Percentiles rank a stretch among this genome's conserved stretches.
Conservation (phyloP, 2,113 vertebrate species). For the Elanus axillaris region DNA sequence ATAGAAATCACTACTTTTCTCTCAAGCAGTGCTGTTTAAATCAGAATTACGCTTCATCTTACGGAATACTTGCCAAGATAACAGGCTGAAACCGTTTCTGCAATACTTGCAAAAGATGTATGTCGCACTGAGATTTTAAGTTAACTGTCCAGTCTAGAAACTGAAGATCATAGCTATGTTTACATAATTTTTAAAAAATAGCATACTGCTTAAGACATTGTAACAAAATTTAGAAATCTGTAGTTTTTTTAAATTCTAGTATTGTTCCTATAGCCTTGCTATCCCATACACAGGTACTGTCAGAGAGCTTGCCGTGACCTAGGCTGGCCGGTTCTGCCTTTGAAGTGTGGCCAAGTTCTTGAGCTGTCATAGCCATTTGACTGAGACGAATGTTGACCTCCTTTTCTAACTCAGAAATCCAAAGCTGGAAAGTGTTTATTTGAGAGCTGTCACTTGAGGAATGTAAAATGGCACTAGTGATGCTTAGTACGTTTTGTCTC, state of each 20-base stretch:
- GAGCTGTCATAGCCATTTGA: not conserved
- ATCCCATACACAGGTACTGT: not conserved
- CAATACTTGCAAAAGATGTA: not conserved
- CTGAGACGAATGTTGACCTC: not conserved
- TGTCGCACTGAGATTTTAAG: not conserved
- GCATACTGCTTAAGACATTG: not conserved
- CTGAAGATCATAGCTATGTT: not conserved
- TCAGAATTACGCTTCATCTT: not conserved
- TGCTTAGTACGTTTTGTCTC: not conserved
- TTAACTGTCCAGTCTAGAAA: not conserved
- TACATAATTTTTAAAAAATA: accelerated
- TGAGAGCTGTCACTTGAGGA: not conserved
- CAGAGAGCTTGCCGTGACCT: not conserved
- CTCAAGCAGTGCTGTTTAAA: not conserved
- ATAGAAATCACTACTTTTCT: not conserved
- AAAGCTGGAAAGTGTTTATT: not conserved
- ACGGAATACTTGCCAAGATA: not conserved
- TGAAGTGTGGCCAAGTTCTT: not conserved
- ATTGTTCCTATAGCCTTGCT: not conserved
- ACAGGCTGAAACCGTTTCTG: not conserved
- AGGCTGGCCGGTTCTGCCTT: not conserved
- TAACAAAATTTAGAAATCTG: not conserved
- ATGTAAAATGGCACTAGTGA: not conserved
- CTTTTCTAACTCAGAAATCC: not conserved
- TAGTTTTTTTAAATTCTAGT: no score